phyloP scores from a whole-genome alignment of 1,140 invertebrate species.

The Batillaria attramentaria region DNA sequence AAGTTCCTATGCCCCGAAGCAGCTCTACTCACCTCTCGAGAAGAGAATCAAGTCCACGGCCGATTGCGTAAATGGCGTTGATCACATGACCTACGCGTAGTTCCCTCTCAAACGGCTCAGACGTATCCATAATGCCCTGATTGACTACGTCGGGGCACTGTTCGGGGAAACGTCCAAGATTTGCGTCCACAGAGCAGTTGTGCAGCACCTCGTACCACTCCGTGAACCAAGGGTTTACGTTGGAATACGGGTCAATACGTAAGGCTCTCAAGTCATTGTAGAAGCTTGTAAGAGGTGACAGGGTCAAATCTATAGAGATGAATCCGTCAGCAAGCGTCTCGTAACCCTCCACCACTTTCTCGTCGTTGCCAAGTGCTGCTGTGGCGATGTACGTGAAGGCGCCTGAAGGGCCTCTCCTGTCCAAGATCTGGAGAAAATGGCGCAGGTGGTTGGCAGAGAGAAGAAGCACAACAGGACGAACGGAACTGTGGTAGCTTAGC shows the following conservation, averaged over 20 bases:
- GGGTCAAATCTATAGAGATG: conserved; percentile 44
- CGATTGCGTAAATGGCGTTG: conserved; percentile 59
- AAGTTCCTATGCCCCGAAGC: neutral
- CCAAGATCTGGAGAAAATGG: conserved; percentile 48
- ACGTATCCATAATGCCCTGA: no score
- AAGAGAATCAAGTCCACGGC: conserved; percentile 56
- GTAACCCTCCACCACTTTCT: conserved; percentile 39
- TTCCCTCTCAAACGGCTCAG: conserved; percentile 40
- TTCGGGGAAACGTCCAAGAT: no score
- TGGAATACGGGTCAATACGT: conserved; percentile 42
- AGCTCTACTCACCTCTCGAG: conserved; percentile 40
- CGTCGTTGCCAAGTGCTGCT: conserved; percentile 37
- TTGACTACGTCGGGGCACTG: no score
- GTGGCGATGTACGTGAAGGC: conserved; percentile 45
- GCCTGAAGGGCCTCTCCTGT: neutral
- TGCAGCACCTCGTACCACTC: conserved; percentile 63
- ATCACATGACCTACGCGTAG: conserved; percentile 46
- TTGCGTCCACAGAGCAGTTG: conserved; percentile 54
- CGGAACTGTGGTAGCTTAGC: conserved; percentile 42
- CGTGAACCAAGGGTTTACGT: conserved; percentile 65
- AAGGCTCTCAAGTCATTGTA: conserved; percentile 46
- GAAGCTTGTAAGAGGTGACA: conserved; percentile 49
- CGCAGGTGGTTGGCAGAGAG: conserved; percentile 31
- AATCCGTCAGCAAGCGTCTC: conserved; percentile 51
- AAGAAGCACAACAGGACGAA: conserved; percentile 53